Evolutionary conservation across 2,888 invertebrate genomes (phyloP), one percentile per base, ranked within the genome.

Genomic region (Caenorhabditis plicata): DNA sequence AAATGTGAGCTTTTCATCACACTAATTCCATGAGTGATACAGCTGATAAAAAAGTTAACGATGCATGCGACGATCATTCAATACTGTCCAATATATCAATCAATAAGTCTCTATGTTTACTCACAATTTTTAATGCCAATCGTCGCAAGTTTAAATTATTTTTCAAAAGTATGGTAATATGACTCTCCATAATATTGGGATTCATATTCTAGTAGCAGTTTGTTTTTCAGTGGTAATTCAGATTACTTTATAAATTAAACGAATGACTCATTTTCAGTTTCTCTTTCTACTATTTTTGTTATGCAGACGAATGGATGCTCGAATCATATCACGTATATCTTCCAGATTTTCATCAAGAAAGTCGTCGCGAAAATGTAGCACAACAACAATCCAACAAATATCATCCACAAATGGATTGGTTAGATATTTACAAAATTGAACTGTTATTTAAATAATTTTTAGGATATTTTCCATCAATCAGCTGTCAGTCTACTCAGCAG

Each of bases 121-220:
- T n/a, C n/a, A n/a, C n/a, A n/a, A n/a, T n/a, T n/a, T n/a, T n/a
- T n/a, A n/a, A n/a, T n/a, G n/a, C n/a, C n/a, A n/a, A n/a, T n/a
- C n/a, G n/a, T n/a, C n/a, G n/a, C n/a, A n/a, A n/a, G n/a, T n/a
- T n/a, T n/a, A n/a, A n/a, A n/a, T n/a, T n/a, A n/a, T n/a, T 22
- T 27, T 4, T 17, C 23, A 3, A 1, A 23, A 40, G 35, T 20
- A 17, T n/a, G 13, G 19, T n/a, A 27, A 38, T 36, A 64, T 73
- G 66, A 64, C 63, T 8, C 9, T 68, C 26, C 68, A 70, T 47
- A 68, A 70, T 45, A 46, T 73, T 11, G 56, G 42, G 5, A 53
- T 70, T 11, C 68, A 70, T 51, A 43, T 68, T 27, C 29, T 73
- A 19, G 56, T 54, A 9, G 55, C 68, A 17, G 29, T 48, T 5